Evolutionary conservation across 2,113 vertebrate species (phyloP).

Genomic region (Nannospalax galili): DNA sequence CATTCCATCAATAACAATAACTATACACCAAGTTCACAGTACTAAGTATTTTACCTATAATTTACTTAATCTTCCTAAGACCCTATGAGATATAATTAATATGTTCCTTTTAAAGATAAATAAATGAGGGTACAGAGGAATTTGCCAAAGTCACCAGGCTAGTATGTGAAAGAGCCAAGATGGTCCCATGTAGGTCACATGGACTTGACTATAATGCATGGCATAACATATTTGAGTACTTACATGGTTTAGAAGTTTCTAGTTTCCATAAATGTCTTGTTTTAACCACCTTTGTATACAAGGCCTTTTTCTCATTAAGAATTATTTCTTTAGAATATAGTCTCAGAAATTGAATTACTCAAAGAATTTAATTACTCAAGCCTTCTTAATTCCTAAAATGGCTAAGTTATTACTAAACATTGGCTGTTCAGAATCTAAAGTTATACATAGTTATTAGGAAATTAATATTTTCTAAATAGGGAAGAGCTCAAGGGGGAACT

Average conservation of each 20-base stretch:
- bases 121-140: background rate
- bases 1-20: background rate
- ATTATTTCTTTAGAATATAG: constrained; percentile 5
- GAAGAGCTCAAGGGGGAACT: background rate
- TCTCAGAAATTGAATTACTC: constrained; percentile 25
- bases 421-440: constrained; percentile 21
- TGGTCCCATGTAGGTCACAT: background rate
- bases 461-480: background rate
- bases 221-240: background rate
- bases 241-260: constrained; percentile 30
- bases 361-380: background rate
- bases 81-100: background rate
- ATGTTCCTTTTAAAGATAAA: background rate
- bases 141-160: background rate
- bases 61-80: background rate
- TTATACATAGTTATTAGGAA: background rate
- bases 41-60: background rate
- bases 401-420: background rate
- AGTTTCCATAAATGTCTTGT: background rate
- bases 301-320: constrained; percentile 42
- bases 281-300: background rate
- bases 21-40: background rate
- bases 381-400: background rate
- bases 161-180: background rate
- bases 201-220: background rate